Percentiles rank a stretch among this genome's conserved stretches.
These are phyloP conservation scores for Phasia obesa DNA, from an alignment of 2,888 invertebrate species.

Conservation along the genomic window DNA sequence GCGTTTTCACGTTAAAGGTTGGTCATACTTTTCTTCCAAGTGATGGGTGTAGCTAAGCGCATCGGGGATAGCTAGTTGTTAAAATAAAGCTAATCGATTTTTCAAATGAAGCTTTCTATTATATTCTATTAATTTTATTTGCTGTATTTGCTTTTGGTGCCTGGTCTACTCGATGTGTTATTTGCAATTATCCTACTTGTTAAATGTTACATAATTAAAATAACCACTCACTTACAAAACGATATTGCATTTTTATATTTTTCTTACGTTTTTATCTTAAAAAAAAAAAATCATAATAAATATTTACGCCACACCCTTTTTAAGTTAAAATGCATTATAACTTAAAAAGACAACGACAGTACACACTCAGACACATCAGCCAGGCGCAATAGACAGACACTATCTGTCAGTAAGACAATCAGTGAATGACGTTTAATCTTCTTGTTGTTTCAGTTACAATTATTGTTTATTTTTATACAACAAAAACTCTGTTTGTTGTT, in stretches of 20 bases:
- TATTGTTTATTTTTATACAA: conserved; percentile 3
- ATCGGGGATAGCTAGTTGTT: too few relatives aligned
- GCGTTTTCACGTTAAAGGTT: too few relatives aligned
- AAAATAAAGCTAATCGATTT: too few relatives aligned
- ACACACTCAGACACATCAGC: neutral
- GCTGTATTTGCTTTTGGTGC: too few relatives aligned
- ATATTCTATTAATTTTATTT: too few relatives aligned
- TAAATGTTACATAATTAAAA: too few relatives aligned
- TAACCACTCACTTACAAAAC: neutral
- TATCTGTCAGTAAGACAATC: conserved; percentile 22
- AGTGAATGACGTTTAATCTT: conserved; percentile 17
- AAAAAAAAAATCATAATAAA: too few relatives aligned
- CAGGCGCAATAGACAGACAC: neutral
- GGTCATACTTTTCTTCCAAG: too few relatives aligned
- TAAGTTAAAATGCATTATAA: conserved; percentile 21
- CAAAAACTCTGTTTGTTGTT: conserved; percentile 9
- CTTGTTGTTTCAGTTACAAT: neutral
- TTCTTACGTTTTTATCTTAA: conserved; percentile 12
- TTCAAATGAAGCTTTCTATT: too few relatives aligned
- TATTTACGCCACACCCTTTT: conserved; percentile 32
- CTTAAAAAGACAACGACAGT: neutral
- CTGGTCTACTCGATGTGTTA: too few relatives aligned
- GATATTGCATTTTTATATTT: conserved; percentile 32
- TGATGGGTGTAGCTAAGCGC: too few relatives aligned
- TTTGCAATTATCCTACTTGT: too few relatives aligned